Conservation (phyloP, 1,140 invertebrate genomes). For the Anastrepha obliqua region DNA sequence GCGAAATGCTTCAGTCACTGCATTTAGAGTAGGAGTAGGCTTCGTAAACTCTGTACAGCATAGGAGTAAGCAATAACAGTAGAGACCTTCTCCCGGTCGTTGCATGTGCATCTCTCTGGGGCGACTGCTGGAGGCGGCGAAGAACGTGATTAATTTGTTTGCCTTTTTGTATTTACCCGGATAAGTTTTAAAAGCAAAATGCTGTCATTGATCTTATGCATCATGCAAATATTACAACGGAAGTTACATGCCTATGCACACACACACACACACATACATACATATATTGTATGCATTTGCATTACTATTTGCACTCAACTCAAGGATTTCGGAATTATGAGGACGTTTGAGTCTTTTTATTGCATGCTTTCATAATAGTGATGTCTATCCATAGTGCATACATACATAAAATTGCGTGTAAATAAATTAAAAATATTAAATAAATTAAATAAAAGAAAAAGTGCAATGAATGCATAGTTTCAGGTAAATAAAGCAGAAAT, state of each 20-base stretch:
- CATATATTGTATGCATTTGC: not conserved
- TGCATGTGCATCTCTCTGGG: not conserved
- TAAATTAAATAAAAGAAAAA: too few relatives aligned
- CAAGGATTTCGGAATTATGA: constrained; percentile 3
- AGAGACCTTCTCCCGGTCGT: not conserved
- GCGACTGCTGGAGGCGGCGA: not conserved
- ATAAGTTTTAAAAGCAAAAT: constrained; percentile 55
- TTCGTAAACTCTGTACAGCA: not conserved
- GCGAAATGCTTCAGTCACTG: not conserved
- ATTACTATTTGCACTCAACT: not conserved
- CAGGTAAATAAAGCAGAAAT: too few relatives aligned
- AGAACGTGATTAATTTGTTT: constrained; percentile 49
- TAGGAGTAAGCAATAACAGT: not conserved
- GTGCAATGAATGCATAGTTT: too few relatives aligned
- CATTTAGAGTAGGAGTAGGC: constrained; percentile 11
- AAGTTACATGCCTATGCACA: not conserved
- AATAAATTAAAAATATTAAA: too few relatives aligned
- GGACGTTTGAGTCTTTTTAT: not conserved
- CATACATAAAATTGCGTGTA: too few relatives aligned
- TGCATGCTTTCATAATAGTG: not conserved
- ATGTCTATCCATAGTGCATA: too few relatives aligned
- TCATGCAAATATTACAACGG: constrained; percentile 13
- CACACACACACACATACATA: not conserved
- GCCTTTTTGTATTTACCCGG: constrained; percentile 3
- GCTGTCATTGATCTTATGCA: constrained; percentile 54